These are phyloP conservation scores for Bombus pyrosoma DNA, from an alignment of 1,140 invertebrate species.

Conservation along the genomic window DNA sequence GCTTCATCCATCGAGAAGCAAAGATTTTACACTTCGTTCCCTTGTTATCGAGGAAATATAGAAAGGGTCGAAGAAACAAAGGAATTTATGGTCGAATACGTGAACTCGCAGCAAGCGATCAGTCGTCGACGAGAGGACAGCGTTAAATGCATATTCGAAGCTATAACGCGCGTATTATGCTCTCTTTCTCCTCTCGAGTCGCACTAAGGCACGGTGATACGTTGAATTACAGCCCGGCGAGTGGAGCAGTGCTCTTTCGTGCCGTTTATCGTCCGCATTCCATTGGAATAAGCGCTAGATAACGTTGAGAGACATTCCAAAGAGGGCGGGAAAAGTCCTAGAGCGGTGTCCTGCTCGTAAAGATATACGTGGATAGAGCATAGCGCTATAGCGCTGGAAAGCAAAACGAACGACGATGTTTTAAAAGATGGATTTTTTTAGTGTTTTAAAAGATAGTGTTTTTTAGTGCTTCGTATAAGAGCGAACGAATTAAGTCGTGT, in stretches of 20 bases:
- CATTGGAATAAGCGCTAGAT: conserved; percentile 49
- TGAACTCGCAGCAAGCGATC: too few species aligned
- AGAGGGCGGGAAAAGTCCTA: conserved; percentile 21
- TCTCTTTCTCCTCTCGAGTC: conserved; percentile 27
- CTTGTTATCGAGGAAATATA: background rate
- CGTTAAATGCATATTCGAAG: conserved; percentile 27
- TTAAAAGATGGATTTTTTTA: too few species aligned
- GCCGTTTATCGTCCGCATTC: conserved; percentile 61
- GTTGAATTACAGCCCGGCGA: conserved; percentile 39
- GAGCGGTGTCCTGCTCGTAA: conserved; percentile 22
- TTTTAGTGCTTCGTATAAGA: too few species aligned
- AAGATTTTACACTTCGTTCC: background rate
- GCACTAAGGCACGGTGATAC: conserved; percentile 33
- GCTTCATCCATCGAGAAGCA: background rate
- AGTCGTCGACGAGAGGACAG: background rate
- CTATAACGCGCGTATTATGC: background rate
- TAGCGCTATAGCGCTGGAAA: too few species aligned
- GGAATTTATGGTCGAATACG: background rate
- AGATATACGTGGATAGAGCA: conserved; percentile 17
- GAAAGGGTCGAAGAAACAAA: background rate
- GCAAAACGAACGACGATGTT: too few species aligned
- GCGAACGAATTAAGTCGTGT: too few species aligned
- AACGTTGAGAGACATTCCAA: conserved; percentile 52
- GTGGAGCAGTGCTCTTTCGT: conserved; percentile 30
- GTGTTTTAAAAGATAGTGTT: too few species aligned